Evolutionary conservation across 2,888 invertebrate genomes (phyloP).

Genomic region (Eucera pruinosa): DNA sequence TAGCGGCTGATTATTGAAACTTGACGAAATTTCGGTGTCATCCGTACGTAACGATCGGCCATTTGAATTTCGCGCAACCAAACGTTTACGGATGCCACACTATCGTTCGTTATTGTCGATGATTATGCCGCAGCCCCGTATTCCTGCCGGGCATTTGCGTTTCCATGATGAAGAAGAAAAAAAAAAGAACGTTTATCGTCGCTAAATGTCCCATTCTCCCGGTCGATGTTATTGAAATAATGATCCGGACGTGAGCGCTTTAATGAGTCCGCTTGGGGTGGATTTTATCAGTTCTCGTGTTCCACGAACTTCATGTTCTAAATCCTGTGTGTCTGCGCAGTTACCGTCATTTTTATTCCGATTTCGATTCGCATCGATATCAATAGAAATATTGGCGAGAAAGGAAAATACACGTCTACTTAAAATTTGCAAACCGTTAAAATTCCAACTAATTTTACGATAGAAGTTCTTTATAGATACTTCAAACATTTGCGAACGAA

Average conservation of each 20-base stretch:
- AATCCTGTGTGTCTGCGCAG: not conserved
- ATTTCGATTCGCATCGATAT: too few species aligned
- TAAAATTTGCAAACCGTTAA: too few species aligned
- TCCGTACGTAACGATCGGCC: not conserved
- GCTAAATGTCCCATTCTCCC: not conserved
- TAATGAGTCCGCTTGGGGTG: not conserved
- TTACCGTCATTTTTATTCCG: too few species aligned
- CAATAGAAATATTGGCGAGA: too few species aligned
- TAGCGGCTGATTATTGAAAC: slow-evolving; percentile 54
- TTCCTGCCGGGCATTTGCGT: not conserved
- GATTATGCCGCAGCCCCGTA: slow-evolving; percentile 22
- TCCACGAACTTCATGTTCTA: not conserved
- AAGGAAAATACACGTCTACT: too few species aligned
- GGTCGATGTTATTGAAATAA: slow-evolving; percentile 22
- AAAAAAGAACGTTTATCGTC: not conserved
- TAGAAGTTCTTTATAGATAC: too few species aligned
- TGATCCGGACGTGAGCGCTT: not conserved
- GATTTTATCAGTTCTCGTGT: not conserved
- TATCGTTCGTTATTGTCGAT: slow-evolving; percentile 14
- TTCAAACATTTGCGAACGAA: too few species aligned
- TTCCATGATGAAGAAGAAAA: not conserved
- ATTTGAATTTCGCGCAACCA: slow-evolving; percentile 10
- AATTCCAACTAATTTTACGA: too few species aligned
- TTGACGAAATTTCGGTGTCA: slow-evolving; percentile 53
- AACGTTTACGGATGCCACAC: slow-evolving; percentile 37